phyloP scores from a whole-genome alignment of 1,140 invertebrate species.

The Sesamia nonagrioides region DNA sequence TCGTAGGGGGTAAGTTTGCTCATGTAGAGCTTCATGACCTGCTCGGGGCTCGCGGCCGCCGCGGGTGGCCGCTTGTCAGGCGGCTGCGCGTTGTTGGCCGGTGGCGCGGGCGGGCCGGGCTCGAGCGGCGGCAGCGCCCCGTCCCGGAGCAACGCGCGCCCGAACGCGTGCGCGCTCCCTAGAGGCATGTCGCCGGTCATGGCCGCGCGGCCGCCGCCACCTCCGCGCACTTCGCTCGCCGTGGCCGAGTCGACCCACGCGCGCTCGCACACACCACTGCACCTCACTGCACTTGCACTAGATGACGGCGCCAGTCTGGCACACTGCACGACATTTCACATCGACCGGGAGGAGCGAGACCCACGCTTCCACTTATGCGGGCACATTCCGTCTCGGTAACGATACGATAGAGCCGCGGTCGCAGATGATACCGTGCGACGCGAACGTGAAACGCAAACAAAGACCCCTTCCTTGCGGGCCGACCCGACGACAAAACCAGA shows the following conservation, averaged over 20 bases:
- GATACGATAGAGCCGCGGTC: constrained; percentile 74
- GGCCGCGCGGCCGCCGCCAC: constrained; percentile 81
- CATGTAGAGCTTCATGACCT: constrained; percentile 97
- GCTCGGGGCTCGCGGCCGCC: constrained; percentile 94
- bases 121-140: constrained; percentile 82
- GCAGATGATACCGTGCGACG: constrained; percentile 81
- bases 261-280: constrained; percentile 82
- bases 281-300: constrained; percentile 86
- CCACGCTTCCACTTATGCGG: constrained; percentile 83
- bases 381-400: constrained; percentile 83
- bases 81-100: constrained; percentile 75
- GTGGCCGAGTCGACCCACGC: constrained; percentile 79
- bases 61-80: constrained; percentile 89
- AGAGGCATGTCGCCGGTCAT: constrained; percentile 86
- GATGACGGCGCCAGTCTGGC: constrained; percentile 80
- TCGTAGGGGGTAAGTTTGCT: constrained; percentile 98
- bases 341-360: constrained; percentile 80
- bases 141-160: constrained; percentile 83
- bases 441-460: constrained; percentile 87
- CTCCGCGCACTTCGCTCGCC: constrained; percentile 84
- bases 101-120: constrained; percentile 79
- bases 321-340: constrained; percentile 83
- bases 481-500: constrained; percentile 85
- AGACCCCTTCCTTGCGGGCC: constrained; percentile 83
- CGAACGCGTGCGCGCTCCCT: constrained; percentile 84